Conservation (phyloP, 2,888 invertebrate species). For the Drosophila affinis region DNA sequence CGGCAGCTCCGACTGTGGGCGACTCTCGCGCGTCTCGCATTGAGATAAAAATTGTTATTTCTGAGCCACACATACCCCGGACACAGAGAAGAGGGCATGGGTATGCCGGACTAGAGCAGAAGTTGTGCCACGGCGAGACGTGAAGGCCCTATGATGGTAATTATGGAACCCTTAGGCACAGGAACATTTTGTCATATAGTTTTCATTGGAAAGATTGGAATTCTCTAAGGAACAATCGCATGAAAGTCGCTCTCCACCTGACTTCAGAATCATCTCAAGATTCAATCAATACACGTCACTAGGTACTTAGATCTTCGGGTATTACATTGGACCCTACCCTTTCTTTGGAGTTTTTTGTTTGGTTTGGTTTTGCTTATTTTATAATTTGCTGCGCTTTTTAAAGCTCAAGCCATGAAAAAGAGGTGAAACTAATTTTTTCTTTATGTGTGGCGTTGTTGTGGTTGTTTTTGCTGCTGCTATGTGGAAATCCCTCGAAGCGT, state of each 20-base stretch:
- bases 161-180: neutral
- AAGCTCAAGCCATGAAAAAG: slow-evolving; percentile 72
- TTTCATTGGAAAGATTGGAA: too few species aligned
- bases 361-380: slow-evolving; percentile 57
- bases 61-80: neutral
- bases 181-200: too few species aligned
- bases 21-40: slow-evolving; percentile 48
- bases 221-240: too few species aligned
- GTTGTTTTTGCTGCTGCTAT: slow-evolving; percentile 34
- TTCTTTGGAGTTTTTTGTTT: slow-evolving; percentile 14
- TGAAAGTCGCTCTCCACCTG: too few species aligned
- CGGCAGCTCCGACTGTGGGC: slow-evolving; percentile 55
- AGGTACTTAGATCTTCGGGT: neutral
- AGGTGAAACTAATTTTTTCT: slow-evolving; percentile 74
- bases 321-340: neutral
- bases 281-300: neutral
- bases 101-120: neutral
- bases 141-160: neutral
- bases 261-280: too few species aligned
- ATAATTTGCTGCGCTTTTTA: slow-evolving; percentile 76
- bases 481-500: slow-evolving; percentile 73
- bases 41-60: slow-evolving; percentile 29
- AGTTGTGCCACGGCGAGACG: neutral
- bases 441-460: slow-evolving; percentile 9
- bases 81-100: neutral